These are phyloP conservation scores for Drosophila tanythrix DNA, from an alignment of 2,888 invertebrate species.

Conservation along the genomic window DNA sequence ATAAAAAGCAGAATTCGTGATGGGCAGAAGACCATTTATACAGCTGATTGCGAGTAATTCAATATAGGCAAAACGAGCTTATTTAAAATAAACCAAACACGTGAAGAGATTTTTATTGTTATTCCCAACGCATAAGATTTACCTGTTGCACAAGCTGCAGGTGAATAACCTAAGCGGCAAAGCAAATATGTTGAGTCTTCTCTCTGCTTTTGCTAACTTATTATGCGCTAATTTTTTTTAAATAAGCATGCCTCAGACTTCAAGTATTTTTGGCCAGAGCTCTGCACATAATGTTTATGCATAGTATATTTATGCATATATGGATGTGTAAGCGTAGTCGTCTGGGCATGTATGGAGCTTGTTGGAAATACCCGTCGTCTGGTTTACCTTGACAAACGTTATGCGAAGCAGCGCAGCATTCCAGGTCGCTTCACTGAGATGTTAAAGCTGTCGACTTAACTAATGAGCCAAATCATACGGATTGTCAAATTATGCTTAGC, in stretches of 20 bases:
- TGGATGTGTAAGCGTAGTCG: neutral
- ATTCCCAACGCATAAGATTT: neutral
- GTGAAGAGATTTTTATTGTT: slow-evolving; percentile 9
- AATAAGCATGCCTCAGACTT: neutral
- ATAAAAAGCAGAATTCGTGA: neutral
- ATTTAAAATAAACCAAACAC: slow-evolving; percentile 11
- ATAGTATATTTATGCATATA: slow-evolving; percentile 2
- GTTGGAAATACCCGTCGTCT: slow-evolving; percentile 40
- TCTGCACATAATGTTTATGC: slow-evolving; percentile 20
- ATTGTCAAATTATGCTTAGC: slow-evolving; percentile 33
- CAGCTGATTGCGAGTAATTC: slow-evolving; percentile 14
- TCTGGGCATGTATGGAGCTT: slow-evolving; percentile 16
- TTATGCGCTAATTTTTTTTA: slow-evolving; percentile 10
- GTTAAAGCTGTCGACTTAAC: slow-evolving; percentile 10
- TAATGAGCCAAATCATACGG: slow-evolving; percentile 4
- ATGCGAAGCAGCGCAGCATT: slow-evolving; percentile 40
- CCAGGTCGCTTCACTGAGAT: slow-evolving; percentile 57
- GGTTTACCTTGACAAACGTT: slow-evolving; percentile 55
- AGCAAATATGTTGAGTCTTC: slow-evolving; percentile 22
- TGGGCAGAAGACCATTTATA: neutral
- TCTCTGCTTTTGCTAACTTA: neutral
- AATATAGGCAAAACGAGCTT: slow-evolving; percentile 8
- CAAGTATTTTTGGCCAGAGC: slow-evolving; percentile 6
- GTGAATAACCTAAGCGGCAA: slow-evolving; percentile 44
- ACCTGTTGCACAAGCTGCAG: slow-evolving; percentile 30